Evolutionary conservation across 2,797 vertebrate genomes (phyloP).

Genomic region (Ataeniobius toweri): DNA sequence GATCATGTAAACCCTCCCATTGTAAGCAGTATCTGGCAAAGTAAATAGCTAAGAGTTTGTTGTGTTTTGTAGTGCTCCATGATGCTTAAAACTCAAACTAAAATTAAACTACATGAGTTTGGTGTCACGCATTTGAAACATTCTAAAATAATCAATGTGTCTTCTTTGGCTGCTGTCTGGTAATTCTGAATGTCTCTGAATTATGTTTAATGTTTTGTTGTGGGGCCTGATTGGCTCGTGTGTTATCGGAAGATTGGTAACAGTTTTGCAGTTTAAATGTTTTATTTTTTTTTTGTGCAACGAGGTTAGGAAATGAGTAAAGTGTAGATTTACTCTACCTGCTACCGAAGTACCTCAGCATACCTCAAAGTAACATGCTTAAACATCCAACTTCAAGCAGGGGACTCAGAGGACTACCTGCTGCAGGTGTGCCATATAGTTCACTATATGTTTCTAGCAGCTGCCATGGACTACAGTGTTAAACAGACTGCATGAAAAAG

Average conservation of each 20-base stretch:
- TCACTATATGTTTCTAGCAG: neutral
- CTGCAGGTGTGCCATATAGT: neutral
- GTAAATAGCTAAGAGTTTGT: neutral
- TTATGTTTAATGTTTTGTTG: neutral
- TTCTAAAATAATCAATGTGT: too few species aligned
- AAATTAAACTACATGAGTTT: too few species aligned
- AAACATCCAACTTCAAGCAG: neutral
- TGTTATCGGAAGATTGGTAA: neutral
- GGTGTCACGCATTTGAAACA: neutral
- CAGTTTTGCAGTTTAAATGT: too few species aligned
- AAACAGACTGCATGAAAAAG: conserved; percentile 8
- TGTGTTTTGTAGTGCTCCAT: neutral
- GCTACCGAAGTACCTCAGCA: neutral
- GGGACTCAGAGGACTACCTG: neutral
- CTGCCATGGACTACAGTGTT: neutral
- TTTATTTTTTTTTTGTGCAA: neutral
- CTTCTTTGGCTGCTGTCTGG: neutral
- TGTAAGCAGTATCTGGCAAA: neutral
- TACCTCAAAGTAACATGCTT: neutral
- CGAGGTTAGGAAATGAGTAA: neutral
- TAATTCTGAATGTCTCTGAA: neutral
- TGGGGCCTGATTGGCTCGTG: neutral
- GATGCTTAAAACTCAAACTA: neutral
- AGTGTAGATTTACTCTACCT: neutral
- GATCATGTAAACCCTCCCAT: neutral